Base-by-base conservation (phyloP, 2,113 vertebrate genomes). In the Trochalopteron elliotii region DNA sequence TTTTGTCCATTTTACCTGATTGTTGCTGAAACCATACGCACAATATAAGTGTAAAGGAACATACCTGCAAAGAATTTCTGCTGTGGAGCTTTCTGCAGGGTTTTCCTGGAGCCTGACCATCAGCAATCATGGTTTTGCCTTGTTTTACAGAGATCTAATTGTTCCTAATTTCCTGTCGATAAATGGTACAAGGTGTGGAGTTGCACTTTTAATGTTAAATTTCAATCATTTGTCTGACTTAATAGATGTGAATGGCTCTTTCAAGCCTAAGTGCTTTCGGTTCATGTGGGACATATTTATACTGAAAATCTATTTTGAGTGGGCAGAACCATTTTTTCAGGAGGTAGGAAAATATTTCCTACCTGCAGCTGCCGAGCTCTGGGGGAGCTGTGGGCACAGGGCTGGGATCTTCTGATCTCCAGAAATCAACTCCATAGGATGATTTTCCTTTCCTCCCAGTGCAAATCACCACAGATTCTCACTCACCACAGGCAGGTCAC, bases 111-210 rank as follows among this genome's bases (percentile, higher is more conserved):
- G 94, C 75, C 91, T 97, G 96, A 97, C 96, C 96, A 96, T 93
- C 30, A 21, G 76, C 93, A 95, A 92, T 95, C 93, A 83, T 21
- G 71, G 78, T 35, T 93, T 87, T 95, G 93, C 96, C 88, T 94
- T 97, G 96, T 94, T 95, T 97, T 96, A 96, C 96, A 97, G 97
- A 98, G 97, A 97, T 96, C 95, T 98, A 98, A 98, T 98, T 98
- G 97, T 97, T 98, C 89, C 96, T 97, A 97, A 98, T 98, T 98
- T 98, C 98, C 98, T 98, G 97, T 69, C 49, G 15, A 88, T 98
- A 98, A 98, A 98, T 97, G 97, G 95, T 98, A 97, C 97, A 98
- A 98, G 98, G 98, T 98, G 98, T 96, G 95, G 95, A 95, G 78
- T 27, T 93, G 93, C 76, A 71, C 97, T 92, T 95, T 68, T 74